Base-by-base conservation (phyloP, 2,113 vertebrate genomes). In the Pholis gunnellus region DNA sequence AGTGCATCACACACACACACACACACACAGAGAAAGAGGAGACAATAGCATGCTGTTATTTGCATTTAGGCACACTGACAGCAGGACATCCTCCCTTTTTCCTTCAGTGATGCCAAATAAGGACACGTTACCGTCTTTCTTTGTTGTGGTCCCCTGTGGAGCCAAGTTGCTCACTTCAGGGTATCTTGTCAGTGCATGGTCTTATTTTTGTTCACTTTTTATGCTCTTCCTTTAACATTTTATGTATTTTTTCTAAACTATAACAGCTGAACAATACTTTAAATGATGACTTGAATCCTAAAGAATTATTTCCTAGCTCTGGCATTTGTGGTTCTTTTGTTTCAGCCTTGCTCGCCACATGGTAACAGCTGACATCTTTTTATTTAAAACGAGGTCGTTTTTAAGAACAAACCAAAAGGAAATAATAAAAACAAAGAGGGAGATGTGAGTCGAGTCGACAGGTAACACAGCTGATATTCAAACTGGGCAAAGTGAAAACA, bases 401-500 rank as follows among this genome's bases (percentile, higher is more conserved):
- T 29, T 1, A 20, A 7, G 18, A 40, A 31, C 9, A 22, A 59
- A 64, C 2, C 2, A 44, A 65, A 36, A 31, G 29, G 7, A n/a
- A 40, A 54, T 60, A 2, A 27, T 13, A 27, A 27, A n/a, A 29
- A 59, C n/a, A 56, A 42, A 9, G n/a, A 31, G 0, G 1, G 8
- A 27, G 0, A 0, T 1, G 0, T 13, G 61, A 48, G 20, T 0
- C 1, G 6, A 82, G 44, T 17, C 17, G 14, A 63, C 83, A 79
- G 78, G 63, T 79, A 73, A 65, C 0, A 2, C 66, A 90, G 85
- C 85, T 91, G 87, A 81, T 75, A 25, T 22, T 20, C 76, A 46
- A 72, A 72, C 22, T 44, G 72, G 54, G 75, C 79, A 57, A 59
- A 81, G 87, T 85, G 84, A 84, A 84, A 92, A 93, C 90, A 91